Evolutionary conservation across 2,113 vertebrate genomes (phyloP).

Genomic region (Arothron firmamentum): DNA sequence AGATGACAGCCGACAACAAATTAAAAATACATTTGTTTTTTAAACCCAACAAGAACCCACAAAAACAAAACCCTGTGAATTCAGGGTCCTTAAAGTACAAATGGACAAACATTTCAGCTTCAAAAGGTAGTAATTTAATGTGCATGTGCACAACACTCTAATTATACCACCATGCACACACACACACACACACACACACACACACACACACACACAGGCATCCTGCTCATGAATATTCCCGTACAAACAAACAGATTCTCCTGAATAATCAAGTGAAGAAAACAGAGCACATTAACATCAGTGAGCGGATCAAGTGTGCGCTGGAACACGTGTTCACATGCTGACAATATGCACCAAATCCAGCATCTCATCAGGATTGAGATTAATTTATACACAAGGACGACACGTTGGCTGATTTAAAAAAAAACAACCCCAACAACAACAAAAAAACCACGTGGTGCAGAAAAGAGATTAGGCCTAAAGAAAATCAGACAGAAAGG

Average conservation of each 20-base stretch:
- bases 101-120: constrained; percentile 57
- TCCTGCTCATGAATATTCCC: constrained; percentile 30
- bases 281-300: constrained; percentile 25
- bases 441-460: background rate
- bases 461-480: constrained; percentile 12
- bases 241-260: constrained; percentile 34
- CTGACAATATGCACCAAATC: background rate
- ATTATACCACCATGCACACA: constrained; percentile 24
- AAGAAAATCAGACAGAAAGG: background rate
- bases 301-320: constrained; percentile 15
- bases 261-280: constrained; percentile 31
- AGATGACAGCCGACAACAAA: background rate
- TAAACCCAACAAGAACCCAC: constrained; percentile 11
- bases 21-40: too few species aligned
- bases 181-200: constrained; percentile 14
- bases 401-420: too few species aligned
- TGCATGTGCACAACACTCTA: constrained; percentile 36
- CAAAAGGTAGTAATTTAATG: constrained; percentile 55
- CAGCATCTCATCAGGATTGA: background rate
- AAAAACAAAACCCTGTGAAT: constrained; percentile 27
- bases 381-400: background rate
- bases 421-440: too few species aligned
- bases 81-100: constrained; percentile 57
- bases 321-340: background rate
- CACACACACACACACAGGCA: constrained; percentile 21